phyloP scores from a whole-genome alignment of 2,888 invertebrate genomes.

The Plebejus argus region DNA sequence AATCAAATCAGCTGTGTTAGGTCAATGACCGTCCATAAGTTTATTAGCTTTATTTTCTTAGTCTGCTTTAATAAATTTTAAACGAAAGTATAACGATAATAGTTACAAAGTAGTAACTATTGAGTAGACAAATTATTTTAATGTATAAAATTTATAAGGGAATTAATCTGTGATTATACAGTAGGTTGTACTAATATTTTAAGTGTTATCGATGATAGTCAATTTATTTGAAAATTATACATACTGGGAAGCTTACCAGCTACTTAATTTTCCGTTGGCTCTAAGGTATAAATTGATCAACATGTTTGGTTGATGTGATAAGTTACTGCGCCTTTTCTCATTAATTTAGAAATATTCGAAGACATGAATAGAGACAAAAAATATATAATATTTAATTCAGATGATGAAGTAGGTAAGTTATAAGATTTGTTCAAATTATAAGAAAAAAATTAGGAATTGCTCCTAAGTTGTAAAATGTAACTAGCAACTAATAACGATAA shows the following conservation, averaged over 20 bases:
- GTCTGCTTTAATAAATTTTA: no score
- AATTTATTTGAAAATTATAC: slow-evolving; percentile 12
- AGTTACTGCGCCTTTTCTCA: neutral
- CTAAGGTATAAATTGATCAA: neutral
- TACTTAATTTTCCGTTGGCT: neutral
- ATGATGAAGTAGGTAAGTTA: no score
- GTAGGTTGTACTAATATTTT: neutral
- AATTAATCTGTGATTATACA: slow-evolving; percentile 18
- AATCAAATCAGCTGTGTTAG: no score
- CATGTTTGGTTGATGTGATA: neutral
- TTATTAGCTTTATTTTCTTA: no score
- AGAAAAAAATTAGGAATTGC: no score
- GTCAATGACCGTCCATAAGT: no score
- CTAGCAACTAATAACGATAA: no score
- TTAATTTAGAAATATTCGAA: neutral
- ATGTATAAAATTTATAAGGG: neutral
- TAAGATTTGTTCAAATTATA: no score
- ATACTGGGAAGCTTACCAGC: neutral
- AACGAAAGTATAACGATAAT: neutral
- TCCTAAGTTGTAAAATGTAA: no score
- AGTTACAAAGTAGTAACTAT: neutral
- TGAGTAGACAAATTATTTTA: neutral
- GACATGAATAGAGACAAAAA: no score
- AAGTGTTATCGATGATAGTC: slow-evolving; percentile 6
- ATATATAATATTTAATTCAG: no score